Conservation (phyloP, 2,797 vertebrate genomes). For the Botia almorhae region DNA sequence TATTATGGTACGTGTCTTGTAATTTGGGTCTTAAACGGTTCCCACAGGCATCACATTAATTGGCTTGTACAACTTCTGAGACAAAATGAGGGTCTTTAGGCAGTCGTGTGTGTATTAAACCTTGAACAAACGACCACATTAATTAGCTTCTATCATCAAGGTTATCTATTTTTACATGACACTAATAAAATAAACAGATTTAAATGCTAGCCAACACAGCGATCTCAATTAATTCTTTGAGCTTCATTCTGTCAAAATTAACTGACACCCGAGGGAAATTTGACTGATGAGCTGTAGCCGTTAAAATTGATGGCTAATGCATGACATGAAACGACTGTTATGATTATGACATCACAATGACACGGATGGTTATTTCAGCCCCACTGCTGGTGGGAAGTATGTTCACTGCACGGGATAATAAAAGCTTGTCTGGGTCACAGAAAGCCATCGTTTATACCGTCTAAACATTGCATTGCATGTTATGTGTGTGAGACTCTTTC, state of each 20-base stretch:
- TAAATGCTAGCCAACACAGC: constrained; percentile 28
- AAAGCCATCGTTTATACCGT: background rate
- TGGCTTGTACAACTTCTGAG: constrained; percentile 49
- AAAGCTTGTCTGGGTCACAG: background rate
- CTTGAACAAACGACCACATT: constrained; percentile 52
- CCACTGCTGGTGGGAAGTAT: no score
- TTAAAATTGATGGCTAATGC: constrained; percentile 31
- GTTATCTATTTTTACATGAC: constrained; percentile 55
- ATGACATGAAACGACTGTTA: constrained; percentile 31
- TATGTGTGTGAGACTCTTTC: background rate
- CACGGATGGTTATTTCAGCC: constrained; percentile 15
- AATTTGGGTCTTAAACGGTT: constrained; percentile 37
- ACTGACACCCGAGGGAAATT: constrained; percentile 19
- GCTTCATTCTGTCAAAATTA: constrained; percentile 33
- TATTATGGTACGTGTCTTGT: constrained; percentile 45
- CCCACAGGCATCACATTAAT: constrained; percentile 54
- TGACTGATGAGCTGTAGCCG: constrained; percentile 27
- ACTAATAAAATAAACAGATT: constrained; percentile 55
- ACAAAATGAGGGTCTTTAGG: constrained; percentile 52
- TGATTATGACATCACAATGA: constrained; percentile 29
- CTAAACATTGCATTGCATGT: background rate
- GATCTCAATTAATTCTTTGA: constrained; percentile 42
- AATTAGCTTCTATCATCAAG: constrained; percentile 54
- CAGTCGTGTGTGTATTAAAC: constrained; percentile 56
- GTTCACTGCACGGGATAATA: no score